Evolutionary conservation across 2,797 vertebrate genomes (phyloP), one percentile per base, ranked within the genome.

Genomic region (Cheirogaleus major): DNA sequence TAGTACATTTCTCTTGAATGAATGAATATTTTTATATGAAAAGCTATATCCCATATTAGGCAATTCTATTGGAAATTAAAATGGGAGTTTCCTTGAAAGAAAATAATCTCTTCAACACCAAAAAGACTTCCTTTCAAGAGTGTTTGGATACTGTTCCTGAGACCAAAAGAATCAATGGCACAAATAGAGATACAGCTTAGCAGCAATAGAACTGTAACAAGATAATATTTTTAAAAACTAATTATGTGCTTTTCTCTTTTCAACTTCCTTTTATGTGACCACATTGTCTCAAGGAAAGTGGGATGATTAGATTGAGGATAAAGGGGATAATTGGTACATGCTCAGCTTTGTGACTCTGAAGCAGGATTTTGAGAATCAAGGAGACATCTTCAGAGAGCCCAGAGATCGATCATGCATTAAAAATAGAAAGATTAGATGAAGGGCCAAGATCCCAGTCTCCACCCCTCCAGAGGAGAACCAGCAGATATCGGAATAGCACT

Each of bases 21-120:
- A 91, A 85, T 70, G 11, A 52, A 20, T 32, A 57, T 25, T 43
- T 91, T 91, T 90, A 27, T 83, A 86, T 80, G 35, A 86, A 91
- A 82, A 22, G 0, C 17, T 87, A 50, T 70, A 82, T 81, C 81
- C 93, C 70, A 5, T 55, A 45, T 27, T 80, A 72, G 38, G 25
- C 38, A 93, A 84, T 92, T 84, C 32, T 57, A 22, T 76, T 57
- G 6, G 32, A 93, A 92, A 93, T 81, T 84, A 95, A 96, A 90
- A 89, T 76, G 50, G n/a, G 25, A 90, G 50, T 87, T 92, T 92
- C 57, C 59, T 95, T 73, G 38, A 72, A 25, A 91, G 43, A 75
- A 97, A 92, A 85, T 32, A 30, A 95, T 59, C 15, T 76, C 30
- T 86, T 90, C 35, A 96, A 79, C 25, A 72, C 20, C n/a, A 69